Base-by-base conservation (phyloP, 2,113 vertebrate species). In the Nymphicus hollandicus region DNA sequence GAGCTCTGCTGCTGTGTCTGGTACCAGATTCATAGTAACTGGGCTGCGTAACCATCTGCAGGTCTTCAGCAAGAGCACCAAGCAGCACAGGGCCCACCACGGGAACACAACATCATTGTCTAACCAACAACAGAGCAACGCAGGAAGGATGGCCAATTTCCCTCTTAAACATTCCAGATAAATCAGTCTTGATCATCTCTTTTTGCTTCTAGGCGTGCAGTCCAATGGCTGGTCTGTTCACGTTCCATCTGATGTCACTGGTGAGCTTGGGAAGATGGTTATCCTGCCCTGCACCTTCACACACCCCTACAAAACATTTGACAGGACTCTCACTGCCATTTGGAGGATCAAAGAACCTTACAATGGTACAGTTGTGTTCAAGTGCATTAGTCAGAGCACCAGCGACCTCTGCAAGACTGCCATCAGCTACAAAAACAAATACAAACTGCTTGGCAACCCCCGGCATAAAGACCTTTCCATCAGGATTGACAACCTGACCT, bases 281-380 rank as follows among this genome's bases (percentile, higher is more conserved):
- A 97, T 99, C 77, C 98, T 99, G 91, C 98, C 99, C 69, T 99
- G 99, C 95, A 98, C 98, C 49, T 99, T 99, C 97, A 99, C 98
- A 44, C 99, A 99, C 95, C 99, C 99, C 2, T 98, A 99, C 94
- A 98, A 98, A 91, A 98, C 97, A 13, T 98, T 98, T 71, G 98
- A 99, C 89, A 96, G 98, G 71, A 98, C 98, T 24, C 98, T 99
- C 92, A 98, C 98, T 0, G 98, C 98, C 92, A 97, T 98, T 70
- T 99, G 99, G 99, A 98, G 98, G 52, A 95, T 98, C 87, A 98
- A 97, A 52, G 98, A 99, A 66, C 98, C 98, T 1, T 98, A 96
- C 66, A 93, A 97, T 0, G 98, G 98, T 91, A 97, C 96, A 0
- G 46, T 98, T 46, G 97, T 99, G 79, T 99, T 98, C 97, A 99